Base-by-base conservation (phyloP, 2,797 vertebrate species). In the Microctenopoma steveboyesi region DNA sequence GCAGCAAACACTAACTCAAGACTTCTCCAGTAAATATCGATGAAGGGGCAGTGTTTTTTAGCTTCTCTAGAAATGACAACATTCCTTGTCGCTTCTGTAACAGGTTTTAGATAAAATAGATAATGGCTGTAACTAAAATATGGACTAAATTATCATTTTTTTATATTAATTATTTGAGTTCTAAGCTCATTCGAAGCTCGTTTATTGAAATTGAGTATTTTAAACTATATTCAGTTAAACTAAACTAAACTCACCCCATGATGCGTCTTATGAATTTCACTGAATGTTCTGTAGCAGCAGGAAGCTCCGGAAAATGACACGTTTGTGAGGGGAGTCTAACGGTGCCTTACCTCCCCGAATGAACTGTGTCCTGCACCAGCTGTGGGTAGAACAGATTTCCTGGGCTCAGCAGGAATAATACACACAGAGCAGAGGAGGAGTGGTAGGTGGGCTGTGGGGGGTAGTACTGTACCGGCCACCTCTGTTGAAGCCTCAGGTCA, bases 401-500 rank as follows among this genome's bases (percentile, higher is more conserved):
- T 57, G 12, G 47, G 48, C 33, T 45, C 18, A 51, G 72, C 56
- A 69, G 66, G 18, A 62, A 58, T 51, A 72, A 63, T 16, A 58
- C 55, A 57, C 15, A 43, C 51, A 52, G 40, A 42, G 52, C 54
- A 15, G 35, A 63, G 52, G 62, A 52, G 40, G 30, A 52, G 60
- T 50, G 76, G 33, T 62, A 57, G 55, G 40, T 59, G 59, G 60
- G 63, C 16, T 18, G 16, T 46, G 68, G 43, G 53, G 72, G 51
- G 58, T 62, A 73, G 60, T 70, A 60, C 53, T 70, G 51, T 30
- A 27, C 48, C 58, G 60, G 46, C 67, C 69, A 74, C 64, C 59
- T 75, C 51, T 64, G 70, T 58, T 52, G 59, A 84, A 83, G 82
- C 71, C 80, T 28, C 27, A 0, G 76, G 82, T 81, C 53, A 70